Conservation (phyloP, 2,113 vertebrate genomes). For the Laterallus jamaicensis region DNA sequence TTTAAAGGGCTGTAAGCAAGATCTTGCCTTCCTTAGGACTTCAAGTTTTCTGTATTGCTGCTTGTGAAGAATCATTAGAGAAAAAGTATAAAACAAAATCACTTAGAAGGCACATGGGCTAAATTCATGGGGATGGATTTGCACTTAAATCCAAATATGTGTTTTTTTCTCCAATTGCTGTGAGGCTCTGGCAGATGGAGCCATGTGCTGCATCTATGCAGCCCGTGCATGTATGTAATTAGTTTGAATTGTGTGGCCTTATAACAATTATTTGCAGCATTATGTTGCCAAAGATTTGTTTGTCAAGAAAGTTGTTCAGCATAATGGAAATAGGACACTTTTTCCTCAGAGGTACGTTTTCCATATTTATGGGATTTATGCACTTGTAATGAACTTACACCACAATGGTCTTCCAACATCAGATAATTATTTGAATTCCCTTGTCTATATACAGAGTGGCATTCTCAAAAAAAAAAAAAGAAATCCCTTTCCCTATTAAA, state of each 20-base stretch:
- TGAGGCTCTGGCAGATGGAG: background rate
- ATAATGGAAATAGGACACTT: background rate
- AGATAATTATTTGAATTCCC: background rate
- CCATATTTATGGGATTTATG: background rate
- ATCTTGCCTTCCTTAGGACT: background rate
- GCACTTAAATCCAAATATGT: background rate
- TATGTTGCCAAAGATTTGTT: background rate
- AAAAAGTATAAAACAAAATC: background rate
- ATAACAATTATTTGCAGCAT: background rate
- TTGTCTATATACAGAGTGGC: background rate
- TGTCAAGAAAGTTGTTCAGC: background rate
- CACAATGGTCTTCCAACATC: background rate
- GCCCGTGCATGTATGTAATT: background rate
- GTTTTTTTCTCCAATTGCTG: background rate
- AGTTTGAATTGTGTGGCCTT: background rate
- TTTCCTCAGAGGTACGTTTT: background rate
- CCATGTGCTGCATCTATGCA: background rate
- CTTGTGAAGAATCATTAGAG: background rate
- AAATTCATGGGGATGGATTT: background rate
- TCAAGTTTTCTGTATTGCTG: background rate
- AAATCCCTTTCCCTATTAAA: background rate
- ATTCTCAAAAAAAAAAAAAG: background rate
- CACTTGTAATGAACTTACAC: background rate
- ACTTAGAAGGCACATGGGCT: background rate
- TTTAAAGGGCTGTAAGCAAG: background rate